phyloP scores from a whole-genome alignment of 92 coral and sea anemone genomes.

The Pocillopora grandis region DNA sequence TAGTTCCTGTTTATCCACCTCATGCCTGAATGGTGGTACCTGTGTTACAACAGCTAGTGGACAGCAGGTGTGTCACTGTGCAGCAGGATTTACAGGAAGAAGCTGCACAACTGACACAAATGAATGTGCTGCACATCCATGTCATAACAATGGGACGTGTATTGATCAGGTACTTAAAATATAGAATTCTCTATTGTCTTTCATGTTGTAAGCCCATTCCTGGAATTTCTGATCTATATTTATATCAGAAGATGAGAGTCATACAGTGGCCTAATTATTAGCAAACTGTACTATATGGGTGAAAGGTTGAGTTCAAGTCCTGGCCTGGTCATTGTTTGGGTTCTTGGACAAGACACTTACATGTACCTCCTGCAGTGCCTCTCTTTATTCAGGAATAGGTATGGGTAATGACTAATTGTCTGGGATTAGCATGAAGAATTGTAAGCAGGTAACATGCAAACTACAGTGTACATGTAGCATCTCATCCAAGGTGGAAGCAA shows the following conservation, averaged over 20 bases:
- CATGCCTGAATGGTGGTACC: constrained; percentile 71
- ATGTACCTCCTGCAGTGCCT: too few relatives aligned
- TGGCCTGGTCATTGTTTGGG: too few relatives aligned
- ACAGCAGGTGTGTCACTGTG: constrained; percentile 56
- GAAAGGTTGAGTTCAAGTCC: too few relatives aligned
- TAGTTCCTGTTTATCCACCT: constrained; percentile 44
- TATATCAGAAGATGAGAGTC: background rate
- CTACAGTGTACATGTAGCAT: too few relatives aligned
- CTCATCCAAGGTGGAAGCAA: too few relatives aligned
- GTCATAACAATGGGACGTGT: constrained; percentile 82
- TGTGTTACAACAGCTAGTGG: constrained; percentile 51
- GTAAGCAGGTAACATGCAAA: too few relatives aligned
- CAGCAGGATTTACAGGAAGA: constrained; percentile 63
- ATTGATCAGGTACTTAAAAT: constrained; percentile 63
- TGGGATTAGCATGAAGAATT: too few relatives aligned
- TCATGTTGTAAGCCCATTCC: background rate
- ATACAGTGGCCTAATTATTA: too few relatives aligned
- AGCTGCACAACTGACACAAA: constrained; percentile 61
- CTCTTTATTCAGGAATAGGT: too few relatives aligned
- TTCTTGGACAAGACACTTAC: too few relatives aligned
- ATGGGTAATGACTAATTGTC: too few relatives aligned
- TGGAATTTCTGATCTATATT: background rate
- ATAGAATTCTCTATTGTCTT: background rate
- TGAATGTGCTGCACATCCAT: constrained; percentile 62
- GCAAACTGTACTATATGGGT: too few relatives aligned